Evolutionary conservation across 2,113 vertebrate genomes (phyloP).

Genomic region (Chloroceryle aenea): DNA sequence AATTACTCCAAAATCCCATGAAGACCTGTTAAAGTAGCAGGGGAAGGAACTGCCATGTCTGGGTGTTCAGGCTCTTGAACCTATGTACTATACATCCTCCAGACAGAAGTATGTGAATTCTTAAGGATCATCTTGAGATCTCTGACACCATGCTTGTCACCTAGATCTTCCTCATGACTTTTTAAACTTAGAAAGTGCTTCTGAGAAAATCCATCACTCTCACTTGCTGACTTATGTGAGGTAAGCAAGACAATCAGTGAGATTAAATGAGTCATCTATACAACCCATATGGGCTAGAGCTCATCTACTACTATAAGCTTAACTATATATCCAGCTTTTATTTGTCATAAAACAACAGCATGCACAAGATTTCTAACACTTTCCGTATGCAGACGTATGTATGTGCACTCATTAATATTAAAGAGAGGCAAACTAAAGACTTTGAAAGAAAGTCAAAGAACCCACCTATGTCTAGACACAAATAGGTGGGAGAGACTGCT

Average conservation of each 20-base stretch:
- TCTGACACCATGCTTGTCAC: background rate
- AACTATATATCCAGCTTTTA: background rate
- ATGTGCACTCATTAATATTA: background rate
- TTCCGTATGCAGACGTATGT: background rate
- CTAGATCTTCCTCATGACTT: background rate
- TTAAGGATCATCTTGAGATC: background rate
- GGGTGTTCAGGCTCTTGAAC: background rate
- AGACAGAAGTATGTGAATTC: background rate
- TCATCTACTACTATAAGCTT: background rate
- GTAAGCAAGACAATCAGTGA: background rate
- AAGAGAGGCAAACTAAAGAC: background rate
- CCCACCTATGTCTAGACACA: background rate
- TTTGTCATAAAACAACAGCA: background rate
- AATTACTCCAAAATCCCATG: background rate
- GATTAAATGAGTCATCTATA: background rate
- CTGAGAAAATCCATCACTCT: background rate
- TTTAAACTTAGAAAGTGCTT: background rate
- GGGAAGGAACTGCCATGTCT: background rate
- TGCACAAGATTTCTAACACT: background rate
- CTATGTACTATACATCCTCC: background rate
- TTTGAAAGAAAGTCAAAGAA: background rate
- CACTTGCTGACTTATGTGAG: background rate
- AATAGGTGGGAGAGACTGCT: background rate
- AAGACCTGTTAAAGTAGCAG: background rate
- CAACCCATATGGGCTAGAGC: background rate